phyloP scores from a whole-genome alignment of 1,140 invertebrate genomes.

The Aphidius gifuensis region DNA sequence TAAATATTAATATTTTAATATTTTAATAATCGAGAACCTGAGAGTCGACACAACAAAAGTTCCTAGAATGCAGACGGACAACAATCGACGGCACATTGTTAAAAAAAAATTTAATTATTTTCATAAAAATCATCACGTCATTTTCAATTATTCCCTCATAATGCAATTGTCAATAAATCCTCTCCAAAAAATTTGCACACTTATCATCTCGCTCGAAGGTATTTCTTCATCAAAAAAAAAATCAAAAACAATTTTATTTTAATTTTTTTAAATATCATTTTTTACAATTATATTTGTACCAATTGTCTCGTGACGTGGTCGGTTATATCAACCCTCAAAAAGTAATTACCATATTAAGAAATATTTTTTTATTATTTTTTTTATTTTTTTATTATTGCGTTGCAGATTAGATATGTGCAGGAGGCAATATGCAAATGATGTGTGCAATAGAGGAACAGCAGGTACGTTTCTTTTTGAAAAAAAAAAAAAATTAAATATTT shows the following conservation, averaged over 20 bases:
- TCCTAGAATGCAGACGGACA: conserved; percentile 22
- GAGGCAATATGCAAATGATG: conserved; percentile 87
- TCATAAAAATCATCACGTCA: neutral
- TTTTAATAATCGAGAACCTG: neutral
- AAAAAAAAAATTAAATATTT: no score
- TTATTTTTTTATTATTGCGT: conserved; percentile 50
- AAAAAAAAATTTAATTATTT: conserved; percentile 2
- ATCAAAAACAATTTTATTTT: neutral
- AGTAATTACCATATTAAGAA: conserved; percentile 42
- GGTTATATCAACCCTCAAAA: conserved; percentile 19
- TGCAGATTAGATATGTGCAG: conserved; percentile 98
- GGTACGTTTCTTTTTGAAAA: conserved; percentile 65
- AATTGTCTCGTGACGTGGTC: conserved; percentile 43
- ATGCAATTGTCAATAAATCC: neutral
- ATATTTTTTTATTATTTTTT: conserved; percentile 33
- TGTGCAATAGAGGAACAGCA: conserved; percentile 96
- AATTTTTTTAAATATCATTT: neutral
- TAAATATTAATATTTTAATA: neutral
- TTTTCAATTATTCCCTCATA: no score
- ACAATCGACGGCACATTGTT: conserved; percentile 11
- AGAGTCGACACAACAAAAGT: conserved; percentile 12
- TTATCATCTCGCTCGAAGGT: neutral
- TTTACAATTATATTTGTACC: neutral
- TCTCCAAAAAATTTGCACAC: neutral
- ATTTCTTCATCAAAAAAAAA: neutral